A percentile compares a stretch with the other conserved stretches of the same genome.
Evolutionary conservation across 2,888 invertebrate species (phyloP).

Genomic region (Lycaena phlaeas): DNA sequence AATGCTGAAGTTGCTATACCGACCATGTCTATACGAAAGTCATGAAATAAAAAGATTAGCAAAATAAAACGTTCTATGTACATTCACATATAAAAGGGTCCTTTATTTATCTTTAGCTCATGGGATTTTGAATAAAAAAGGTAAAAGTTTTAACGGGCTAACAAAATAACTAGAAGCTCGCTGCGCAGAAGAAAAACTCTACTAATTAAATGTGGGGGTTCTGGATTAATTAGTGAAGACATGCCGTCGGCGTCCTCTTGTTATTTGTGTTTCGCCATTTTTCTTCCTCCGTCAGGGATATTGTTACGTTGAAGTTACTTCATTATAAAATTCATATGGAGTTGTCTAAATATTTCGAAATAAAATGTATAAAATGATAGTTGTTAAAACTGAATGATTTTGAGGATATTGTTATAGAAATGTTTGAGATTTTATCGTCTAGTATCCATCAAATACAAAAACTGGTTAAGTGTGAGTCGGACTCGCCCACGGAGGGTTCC

Average conservation of each 20-base stretch:
- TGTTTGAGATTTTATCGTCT: too few species aligned
- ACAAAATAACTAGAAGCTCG: slow-evolving; percentile 15
- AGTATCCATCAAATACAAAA: too few species aligned
- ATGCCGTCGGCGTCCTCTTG: not conserved
- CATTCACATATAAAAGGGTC: not conserved
- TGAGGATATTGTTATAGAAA: too few species aligned
- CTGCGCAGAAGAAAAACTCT: slow-evolving; percentile 11
- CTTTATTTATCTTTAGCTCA: not conserved
- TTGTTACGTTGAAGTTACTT: not conserved
- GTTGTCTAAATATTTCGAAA: too few species aligned
- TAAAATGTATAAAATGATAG: too few species aligned
- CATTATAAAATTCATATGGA: not conserved
- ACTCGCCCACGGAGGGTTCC: too few species aligned
- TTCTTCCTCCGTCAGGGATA: not conserved
- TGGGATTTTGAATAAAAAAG: slow-evolving; percentile 4
- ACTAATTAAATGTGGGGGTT: slow-evolving; percentile 6
- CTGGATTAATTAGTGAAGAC: slow-evolving; percentile 5
- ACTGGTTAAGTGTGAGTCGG: too few species aligned
- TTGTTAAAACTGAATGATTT: too few species aligned
- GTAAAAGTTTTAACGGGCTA: slow-evolving; percentile 6
- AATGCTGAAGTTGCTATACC: too few species aligned
- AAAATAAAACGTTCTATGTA: too few species aligned
- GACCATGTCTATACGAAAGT: too few species aligned
- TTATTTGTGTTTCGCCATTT: not conserved
- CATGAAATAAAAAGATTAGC: too few species aligned